phyloP scores from a whole-genome alignment of 2,797 vertebrate species.

The Takifugu ocellatus region DNA sequence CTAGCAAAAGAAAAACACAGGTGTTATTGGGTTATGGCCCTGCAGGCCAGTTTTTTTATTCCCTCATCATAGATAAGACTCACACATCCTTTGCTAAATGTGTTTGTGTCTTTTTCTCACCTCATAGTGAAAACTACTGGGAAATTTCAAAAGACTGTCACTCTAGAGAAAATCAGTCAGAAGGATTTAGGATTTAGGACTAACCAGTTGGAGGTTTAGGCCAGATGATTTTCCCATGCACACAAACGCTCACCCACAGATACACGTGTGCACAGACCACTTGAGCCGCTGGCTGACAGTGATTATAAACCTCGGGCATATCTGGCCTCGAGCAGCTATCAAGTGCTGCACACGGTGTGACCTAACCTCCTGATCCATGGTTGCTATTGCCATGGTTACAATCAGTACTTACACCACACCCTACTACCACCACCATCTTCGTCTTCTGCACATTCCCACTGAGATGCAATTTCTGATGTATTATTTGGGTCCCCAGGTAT shows the following conservation, averaged over 20 bases:
- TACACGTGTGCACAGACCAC: constrained; percentile 23
- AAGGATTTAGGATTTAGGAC: constrained; percentile 66
- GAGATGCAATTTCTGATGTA: constrained; percentile 57
- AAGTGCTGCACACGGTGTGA: constrained; percentile 44
- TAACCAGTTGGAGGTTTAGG: constrained; percentile 68
- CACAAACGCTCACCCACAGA: constrained; percentile 14
- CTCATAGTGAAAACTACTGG: constrained; percentile 22
- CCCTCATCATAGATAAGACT: constrained; percentile 21
- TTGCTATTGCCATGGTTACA: constrained; percentile 64
- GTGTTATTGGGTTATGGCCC: constrained; percentile 18
- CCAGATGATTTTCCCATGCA: constrained; percentile 64
- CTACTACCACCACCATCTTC: constrained; percentile 5
- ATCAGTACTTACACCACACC: constrained; percentile 37
- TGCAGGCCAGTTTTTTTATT: constrained; percentile 33
- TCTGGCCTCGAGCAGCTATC: constrained; percentile 61
- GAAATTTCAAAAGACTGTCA: constrained; percentile 57
- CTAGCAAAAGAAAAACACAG: constrained; percentile 30
- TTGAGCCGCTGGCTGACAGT: constrained; percentile 55
- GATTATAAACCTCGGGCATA: constrained; percentile 62
- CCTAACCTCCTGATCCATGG: constrained; percentile 61
- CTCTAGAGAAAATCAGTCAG: constrained; percentile 62
- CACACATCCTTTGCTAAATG: constrained; percentile 14
- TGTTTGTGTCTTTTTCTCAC: constrained; percentile 7
- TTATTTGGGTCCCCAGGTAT: constrained; percentile 25
- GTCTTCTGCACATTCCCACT: constrained; percentile 18